These are phyloP conservation scores for Eupithecia pulchellata DNA, from an alignment of 2,888 invertebrate genomes.

Conservation along the genomic window DNA sequence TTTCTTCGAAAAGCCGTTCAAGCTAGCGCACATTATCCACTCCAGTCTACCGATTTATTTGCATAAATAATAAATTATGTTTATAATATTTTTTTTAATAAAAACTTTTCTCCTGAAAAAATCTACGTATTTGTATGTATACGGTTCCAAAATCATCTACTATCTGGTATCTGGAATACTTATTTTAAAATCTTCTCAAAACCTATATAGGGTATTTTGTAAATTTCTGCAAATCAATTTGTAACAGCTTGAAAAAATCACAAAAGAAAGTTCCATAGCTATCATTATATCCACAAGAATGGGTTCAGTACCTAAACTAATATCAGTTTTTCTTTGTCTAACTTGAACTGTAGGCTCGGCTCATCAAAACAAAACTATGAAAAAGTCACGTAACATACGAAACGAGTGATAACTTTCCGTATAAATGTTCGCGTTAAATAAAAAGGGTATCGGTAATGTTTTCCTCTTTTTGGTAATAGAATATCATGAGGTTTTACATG, in stretches of 20 bases:
- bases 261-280: not conserved
- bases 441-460: constrained; percentile 2
- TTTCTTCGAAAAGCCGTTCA: too few relatives aligned
- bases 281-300: not conserved
- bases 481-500: not conserved
- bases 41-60: too few relatives aligned
- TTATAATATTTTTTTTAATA: too few relatives aligned
- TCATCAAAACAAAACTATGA: constrained; percentile 31
- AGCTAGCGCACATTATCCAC: too few relatives aligned
- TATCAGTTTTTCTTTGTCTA: constrained; percentile 14
- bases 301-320: not conserved
- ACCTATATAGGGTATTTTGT: too few relatives aligned
- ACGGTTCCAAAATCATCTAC: too few relatives aligned
- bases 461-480: constrained; percentile 3
- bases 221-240: not conserved
- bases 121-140: too few relatives aligned
- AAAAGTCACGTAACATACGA: constrained; percentile 24
- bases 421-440: constrained; percentile 21
- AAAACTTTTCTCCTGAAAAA: too few relatives aligned
- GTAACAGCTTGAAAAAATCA: not conserved
- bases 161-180: too few relatives aligned
- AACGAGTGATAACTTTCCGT: constrained; percentile 16
- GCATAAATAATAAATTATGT: too few relatives aligned
- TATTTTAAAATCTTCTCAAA: too few relatives aligned
- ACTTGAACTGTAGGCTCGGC: constrained; percentile 12